Percentiles rank a stretch among this genome's conserved stretches.
Conservation (phyloP, 2,113 vertebrate genomes). For the Austrofundulus limnaeus region DNA sequence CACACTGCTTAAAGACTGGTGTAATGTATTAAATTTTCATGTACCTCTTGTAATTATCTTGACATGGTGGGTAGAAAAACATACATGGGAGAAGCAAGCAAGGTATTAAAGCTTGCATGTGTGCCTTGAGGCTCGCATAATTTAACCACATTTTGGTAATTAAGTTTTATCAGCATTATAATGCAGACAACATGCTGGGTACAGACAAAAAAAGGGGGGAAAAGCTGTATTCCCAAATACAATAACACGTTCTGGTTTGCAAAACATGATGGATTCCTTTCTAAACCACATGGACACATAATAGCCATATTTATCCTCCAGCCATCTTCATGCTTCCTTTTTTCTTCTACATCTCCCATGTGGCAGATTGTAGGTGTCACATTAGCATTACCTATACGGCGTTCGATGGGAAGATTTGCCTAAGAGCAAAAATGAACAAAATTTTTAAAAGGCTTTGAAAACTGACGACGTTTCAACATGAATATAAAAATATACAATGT, state of each 20-base stretch:
- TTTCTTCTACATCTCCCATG: background rate
- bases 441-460: conserved; percentile 1
- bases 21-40: conserved; percentile 28
- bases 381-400: background rate
- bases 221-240: conserved; percentile 2
- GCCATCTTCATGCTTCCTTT: background rate
- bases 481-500: background rate
- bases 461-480: conserved; percentile 1
- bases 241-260: background rate
- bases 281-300: conserved; percentile 6
- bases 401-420: background rate
- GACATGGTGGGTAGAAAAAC: conserved; percentile 33
- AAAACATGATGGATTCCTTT: conserved; percentile 12
- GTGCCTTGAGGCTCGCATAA: conserved; percentile 50
- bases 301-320: background rate
- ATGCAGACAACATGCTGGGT: conserved; percentile 19
- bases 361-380: background rate
- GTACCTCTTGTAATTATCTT: conserved; percentile 48
- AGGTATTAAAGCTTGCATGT: conserved; percentile 27
- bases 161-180: conserved; percentile 42
- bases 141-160: conserved; percentile 59
- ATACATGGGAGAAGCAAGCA: conserved; percentile 33
- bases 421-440: background rate
- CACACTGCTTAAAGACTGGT: conserved; percentile 9
- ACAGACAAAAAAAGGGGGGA: conserved; percentile 5